Evolutionary conservation across 2,888 invertebrate genomes (phyloP), one percentile per base, ranked within the genome.

Genomic region (Lottia gigantea): DNA sequence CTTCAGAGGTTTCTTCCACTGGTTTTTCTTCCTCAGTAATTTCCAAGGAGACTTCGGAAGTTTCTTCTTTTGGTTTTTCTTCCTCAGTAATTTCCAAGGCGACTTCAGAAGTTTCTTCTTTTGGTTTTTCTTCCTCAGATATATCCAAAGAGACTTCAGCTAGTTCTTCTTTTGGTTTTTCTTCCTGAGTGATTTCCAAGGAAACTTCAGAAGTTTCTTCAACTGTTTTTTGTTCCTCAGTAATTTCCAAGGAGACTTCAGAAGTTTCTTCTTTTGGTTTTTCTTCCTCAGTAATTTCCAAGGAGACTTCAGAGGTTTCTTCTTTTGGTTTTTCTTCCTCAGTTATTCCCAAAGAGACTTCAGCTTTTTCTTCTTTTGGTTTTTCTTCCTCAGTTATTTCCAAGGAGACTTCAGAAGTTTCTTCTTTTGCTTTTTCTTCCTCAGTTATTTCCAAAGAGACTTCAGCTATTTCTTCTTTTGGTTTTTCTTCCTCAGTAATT

Each of bases 341-440:
- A 49, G 15, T 6, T 0, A 11, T n/a, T n/a, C 6, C 4, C n/a
- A 49, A 49, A 6, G 15, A 15, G n/a, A 49, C 49, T 49, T 49
- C 49, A 3, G 49, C 6, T 4, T 11, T 49, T n/a, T 49, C 49
- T 49, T 49, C 49, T 15, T 49, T 49, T 15, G 14, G 49, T 49
- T 49, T 46, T 46, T 46, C 49, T 49, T 49, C 49, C 15, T 6
- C 4, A 11, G n/a, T 11, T 11, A 49, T 49, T 49, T 49, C 49
- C 26, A 31, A 0, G 31, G 31, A 31, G 31, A 6, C 31, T 65
- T 31, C 68, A n/a, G n/a, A 8, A 14, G 25, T 23, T n/a, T 23
- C 62, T 68, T n/a, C 40, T 6, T 62, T 45, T 6, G 61, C 19
- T 7, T 16, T 45, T 62, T 68, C 68, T 62, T 25, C 49, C 15